phyloP scores from a whole-genome alignment of 2,888 invertebrate species.

The Hypsopygia costalis region DNA sequence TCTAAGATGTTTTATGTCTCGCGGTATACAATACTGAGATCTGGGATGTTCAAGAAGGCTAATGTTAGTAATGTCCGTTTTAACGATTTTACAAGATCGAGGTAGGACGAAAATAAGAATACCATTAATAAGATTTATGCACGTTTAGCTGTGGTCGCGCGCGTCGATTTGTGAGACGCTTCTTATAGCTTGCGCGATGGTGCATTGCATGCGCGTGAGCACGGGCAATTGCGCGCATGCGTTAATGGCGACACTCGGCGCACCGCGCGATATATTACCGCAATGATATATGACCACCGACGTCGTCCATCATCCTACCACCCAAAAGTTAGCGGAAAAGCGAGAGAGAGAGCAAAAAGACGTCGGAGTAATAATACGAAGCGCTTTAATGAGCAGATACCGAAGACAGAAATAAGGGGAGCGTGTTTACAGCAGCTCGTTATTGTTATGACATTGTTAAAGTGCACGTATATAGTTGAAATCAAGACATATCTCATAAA shows the following conservation, averaged over 20 bases:
- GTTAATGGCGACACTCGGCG: constrained; percentile 79
- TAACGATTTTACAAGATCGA: constrained; percentile 65
- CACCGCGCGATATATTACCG: constrained; percentile 72
- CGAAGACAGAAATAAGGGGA: constrained; percentile 76
- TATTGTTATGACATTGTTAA: constrained; percentile 76
- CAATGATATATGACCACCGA: constrained; percentile 75
- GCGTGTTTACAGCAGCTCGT: constrained; percentile 63
- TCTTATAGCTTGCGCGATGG: constrained; percentile 56
- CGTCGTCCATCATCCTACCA: constrained; percentile 77
- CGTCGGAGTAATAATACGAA: constrained; percentile 38
- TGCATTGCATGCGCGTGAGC: constrained; percentile 42
- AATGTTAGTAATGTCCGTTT: constrained; percentile 38
- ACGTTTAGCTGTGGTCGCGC: constrained; percentile 63
- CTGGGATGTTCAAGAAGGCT: constrained; percentile 41
- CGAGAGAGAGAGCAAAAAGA: constrained; percentile 55
- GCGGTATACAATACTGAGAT: constrained; percentile 30
- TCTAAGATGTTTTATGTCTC: constrained; percentile 44
- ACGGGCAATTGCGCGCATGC: constrained; percentile 70
- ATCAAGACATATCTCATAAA: constrained; percentile 47
- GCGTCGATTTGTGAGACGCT: constrained; percentile 72
- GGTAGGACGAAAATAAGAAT: constrained; percentile 69
- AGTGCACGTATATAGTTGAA: constrained; percentile 48
- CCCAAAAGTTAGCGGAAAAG: constrained; percentile 78
- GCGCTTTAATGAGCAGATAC: constrained; percentile 74
- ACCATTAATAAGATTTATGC: constrained; percentile 75